A percentile compares a stretch with the other conserved stretches of the same genome.
phyloP scores from a whole-genome alignment of 2,888 invertebrate genomes.

The Branchinecta sandiegonensis region DNA sequence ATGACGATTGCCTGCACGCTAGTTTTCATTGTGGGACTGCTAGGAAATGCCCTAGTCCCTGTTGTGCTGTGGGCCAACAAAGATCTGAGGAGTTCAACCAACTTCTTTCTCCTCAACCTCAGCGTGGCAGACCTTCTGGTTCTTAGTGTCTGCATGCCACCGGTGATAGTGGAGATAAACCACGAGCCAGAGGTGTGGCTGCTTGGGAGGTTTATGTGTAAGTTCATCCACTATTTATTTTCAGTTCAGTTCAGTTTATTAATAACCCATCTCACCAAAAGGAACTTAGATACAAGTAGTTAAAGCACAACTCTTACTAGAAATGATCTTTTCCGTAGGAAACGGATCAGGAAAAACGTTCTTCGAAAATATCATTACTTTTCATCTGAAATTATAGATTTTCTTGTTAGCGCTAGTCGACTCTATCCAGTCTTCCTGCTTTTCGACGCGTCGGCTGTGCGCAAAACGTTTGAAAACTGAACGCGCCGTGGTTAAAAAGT shows the following conservation, averaged over 20 bases:
- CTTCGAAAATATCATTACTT: too few species aligned
- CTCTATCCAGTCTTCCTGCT: too few species aligned
- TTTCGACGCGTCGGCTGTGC: too few species aligned
- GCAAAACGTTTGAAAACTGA: too few species aligned
- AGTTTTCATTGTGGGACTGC: constrained; percentile 74
- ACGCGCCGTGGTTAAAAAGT: too few species aligned
- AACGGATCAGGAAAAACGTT: too few species aligned
- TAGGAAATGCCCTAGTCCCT: constrained; percentile 85
- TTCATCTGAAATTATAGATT: too few species aligned
- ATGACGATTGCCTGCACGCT: constrained; percentile 76
- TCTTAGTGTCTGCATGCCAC: constrained; percentile 76
- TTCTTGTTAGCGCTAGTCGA: too few species aligned
- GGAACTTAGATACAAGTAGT: too few species aligned
- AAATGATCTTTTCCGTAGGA: too few species aligned
- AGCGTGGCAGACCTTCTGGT: constrained; percentile 89
- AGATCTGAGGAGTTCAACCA: constrained; percentile 87
- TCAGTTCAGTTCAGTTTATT: background rate
- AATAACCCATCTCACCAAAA: too few species aligned
- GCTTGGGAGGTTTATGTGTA: constrained; percentile 80
- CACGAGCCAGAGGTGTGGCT: constrained; percentile 83
- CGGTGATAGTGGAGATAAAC: constrained; percentile 80
- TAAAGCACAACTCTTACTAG: too few species aligned
- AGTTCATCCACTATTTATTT: constrained; percentile 40
- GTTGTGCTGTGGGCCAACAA: constrained; percentile 80
- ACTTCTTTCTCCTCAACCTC: constrained; percentile 82